Conservation (phyloP, 2,888 invertebrate genomes). For the Sinopyrophorus schimmeli region DNA sequence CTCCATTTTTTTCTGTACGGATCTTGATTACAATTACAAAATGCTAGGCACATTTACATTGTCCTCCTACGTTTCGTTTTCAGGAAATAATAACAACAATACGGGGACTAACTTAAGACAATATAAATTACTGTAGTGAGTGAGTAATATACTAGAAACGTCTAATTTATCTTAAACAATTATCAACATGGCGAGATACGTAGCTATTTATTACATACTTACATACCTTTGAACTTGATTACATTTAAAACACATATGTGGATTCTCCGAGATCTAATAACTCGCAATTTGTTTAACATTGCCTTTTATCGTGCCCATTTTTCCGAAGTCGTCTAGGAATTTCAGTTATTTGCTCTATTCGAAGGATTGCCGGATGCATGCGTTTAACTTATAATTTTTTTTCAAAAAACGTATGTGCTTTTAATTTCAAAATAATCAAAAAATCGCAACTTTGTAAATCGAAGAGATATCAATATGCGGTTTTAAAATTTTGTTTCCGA, state of each 20-base stretch:
- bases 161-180: constrained; percentile 53
- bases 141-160: constrained; percentile 50
- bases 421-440: too few species aligned
- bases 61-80: constrained; percentile 51
- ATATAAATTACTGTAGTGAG: constrained; percentile 50
- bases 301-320: too few species aligned
- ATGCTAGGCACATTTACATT: constrained; percentile 53
- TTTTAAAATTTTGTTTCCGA: too few species aligned
- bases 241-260: constrained; percentile 19
- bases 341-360: too few species aligned
- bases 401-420: too few species aligned
- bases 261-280: constrained; percentile 10
- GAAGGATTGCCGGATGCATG: too few species aligned
- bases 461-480: too few species aligned
- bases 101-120: constrained; percentile 52
- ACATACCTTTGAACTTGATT: constrained; percentile 25
- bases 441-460: too few species aligned
- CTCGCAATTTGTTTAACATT: too few species aligned
- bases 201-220: constrained; percentile 34
- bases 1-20: too few species aligned
- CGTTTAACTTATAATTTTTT: too few species aligned
- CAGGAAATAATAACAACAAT: constrained; percentile 54
- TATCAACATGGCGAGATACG: constrained; percentile 41
- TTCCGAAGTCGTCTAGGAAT: too few species aligned
- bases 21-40: constrained; percentile 56